Evolutionary conservation across 2,797 vertebrate genomes (phyloP), one percentile per base, ranked within the genome.

Genomic region (Melopsittacus undulatus): DNA sequence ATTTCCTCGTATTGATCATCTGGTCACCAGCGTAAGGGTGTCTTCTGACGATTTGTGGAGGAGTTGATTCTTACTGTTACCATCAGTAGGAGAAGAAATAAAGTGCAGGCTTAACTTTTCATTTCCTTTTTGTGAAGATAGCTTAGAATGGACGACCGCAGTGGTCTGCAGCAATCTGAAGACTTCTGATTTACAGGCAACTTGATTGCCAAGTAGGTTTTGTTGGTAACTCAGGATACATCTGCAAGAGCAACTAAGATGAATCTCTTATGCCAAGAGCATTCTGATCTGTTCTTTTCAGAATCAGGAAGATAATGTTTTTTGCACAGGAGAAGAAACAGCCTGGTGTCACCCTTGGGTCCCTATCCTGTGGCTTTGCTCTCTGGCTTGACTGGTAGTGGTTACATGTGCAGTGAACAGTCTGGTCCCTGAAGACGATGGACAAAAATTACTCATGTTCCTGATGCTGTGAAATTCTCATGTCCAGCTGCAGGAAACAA

Each of bases 21-120:
- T 61, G 64, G 9, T 77, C 34, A 38, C 23, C 0, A 0, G 3
- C 0, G 0, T 48, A 20, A 83, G 48, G 20, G 29, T 67, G 13
- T 43, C 78, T 59, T 23, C 54, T 49, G 5, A 21, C 1, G 0
- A 32, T 72, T 56, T 36, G 1, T 75, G 32, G 62, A 92, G 89
- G 84, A 83, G 15, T 59, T 62, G 21, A 23, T n/a, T 42, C 30
- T 42, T 62, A 11, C 29, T 49, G 29, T 42, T 70, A 5, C 42
- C n/a, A 5, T 34, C 29, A 9, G 1, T 1, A 68, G 56, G 87
- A 92, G 85, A 87, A 74, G 32, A 70, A 83, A 54, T 38, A 8
- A 61, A 87, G 20, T 7, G 12, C 21, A 16, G 4, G 3, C 54
- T 66, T 83, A 13, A 43, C 7, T 42, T 34, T 30, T 76, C 5